Evolutionary conservation across 2,797 vertebrate species (phyloP).

Genomic region (Pelochelys cantorii): DNA sequence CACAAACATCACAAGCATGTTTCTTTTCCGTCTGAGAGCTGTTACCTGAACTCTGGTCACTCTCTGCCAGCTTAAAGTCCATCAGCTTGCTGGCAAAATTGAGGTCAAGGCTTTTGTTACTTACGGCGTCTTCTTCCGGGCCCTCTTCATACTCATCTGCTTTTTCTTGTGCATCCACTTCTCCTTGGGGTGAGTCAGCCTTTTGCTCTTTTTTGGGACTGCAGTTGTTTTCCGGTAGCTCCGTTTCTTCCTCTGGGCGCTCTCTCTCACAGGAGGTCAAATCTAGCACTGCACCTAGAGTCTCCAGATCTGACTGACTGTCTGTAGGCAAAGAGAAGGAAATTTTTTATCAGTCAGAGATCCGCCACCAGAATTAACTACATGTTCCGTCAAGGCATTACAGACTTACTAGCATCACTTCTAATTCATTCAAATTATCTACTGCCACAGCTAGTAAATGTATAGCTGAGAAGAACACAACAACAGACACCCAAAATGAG

Average conservation of each 20-base stretch:
- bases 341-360: slow-evolving; percentile 19
- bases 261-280: slow-evolving; percentile 80
- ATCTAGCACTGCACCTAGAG: slow-evolving; percentile 77
- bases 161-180: slow-evolving; percentile 54
- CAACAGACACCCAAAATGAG: neutral
- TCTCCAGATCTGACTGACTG: slow-evolving; percentile 88
- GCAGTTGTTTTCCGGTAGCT: slow-evolving; percentile 23
- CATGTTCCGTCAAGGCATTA: neutral
- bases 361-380: neutral
- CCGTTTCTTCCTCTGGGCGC: slow-evolving; percentile 38
- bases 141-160: slow-evolving; percentile 79
- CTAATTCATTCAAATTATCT: neutral
- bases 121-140: slow-evolving; percentile 88
- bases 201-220: slow-evolving; percentile 38
- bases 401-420: neutral
- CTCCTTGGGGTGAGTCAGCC: slow-evolving; percentile 40
- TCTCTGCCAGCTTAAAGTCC: slow-evolving; percentile 90
- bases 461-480: neutral
- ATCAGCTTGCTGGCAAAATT: slow-evolving; percentile 95
- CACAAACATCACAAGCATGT: slow-evolving; percentile 89
- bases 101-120: slow-evolving; percentile 96
- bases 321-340: slow-evolving; percentile 82
- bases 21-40: slow-evolving; percentile 73
- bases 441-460: neutral
- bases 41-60: slow-evolving; percentile 68